These are phyloP conservation scores for Coilia nasus DNA, from an alignment of 2,797 vertebrate genomes.

Conservation along the genomic window DNA sequence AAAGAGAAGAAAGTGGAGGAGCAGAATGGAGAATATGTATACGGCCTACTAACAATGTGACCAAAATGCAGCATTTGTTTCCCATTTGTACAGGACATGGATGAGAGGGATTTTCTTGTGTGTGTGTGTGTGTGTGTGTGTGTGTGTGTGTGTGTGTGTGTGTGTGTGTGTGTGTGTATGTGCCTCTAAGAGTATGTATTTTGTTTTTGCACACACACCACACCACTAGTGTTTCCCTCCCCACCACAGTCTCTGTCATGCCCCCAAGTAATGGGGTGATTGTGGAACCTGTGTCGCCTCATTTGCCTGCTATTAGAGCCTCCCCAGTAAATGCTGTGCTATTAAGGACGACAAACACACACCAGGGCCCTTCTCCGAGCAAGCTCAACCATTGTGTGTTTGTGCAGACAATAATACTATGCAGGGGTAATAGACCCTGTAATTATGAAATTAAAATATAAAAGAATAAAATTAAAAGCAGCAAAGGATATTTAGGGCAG, in stretches of 20 bases:
- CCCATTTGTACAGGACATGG: background rate
- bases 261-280: background rate
- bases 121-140: background rate
- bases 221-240: no score
- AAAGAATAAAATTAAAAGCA: background rate
- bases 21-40: no score
- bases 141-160: background rate
- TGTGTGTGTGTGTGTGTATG: background rate
- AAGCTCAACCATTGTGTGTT: constrained; percentile 14
- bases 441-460: constrained; percentile 39
- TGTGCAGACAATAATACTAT: constrained; percentile 39
- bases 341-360: constrained; percentile 19
- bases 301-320: background rate
- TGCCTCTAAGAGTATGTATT: no score
- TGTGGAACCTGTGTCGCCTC: background rate
- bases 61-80: background rate
- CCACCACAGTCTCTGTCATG: background rate
- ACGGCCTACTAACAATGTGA: background rate
- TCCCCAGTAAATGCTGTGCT: background rate
- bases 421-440: constrained; percentile 41
- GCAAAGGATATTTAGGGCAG: constrained; percentile 4
- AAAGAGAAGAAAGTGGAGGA: no score
- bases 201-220: no score
- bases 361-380: constrained; percentile 11
- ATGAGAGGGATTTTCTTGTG: background rate